Base-by-base conservation (phyloP, 2,888 invertebrate species). In the Neoitamus cyanurus region DNA sequence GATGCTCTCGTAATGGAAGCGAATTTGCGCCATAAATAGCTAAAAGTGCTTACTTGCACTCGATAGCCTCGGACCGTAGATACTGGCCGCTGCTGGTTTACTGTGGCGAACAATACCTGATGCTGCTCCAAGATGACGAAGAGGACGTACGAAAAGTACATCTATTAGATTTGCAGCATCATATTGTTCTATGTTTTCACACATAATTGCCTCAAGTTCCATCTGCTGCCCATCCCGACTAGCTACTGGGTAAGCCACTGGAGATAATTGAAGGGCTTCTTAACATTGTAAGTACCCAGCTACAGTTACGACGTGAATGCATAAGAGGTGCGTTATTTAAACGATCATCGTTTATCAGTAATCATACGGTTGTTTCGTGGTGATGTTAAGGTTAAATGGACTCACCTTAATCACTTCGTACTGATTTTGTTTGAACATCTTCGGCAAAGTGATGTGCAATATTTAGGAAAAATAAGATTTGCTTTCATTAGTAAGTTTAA, bases 1-100 rank as follows among this genome's bases (percentile, higher is more conserved):
- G 84, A 78, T 84, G 84, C 78, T 68, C 77, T 42, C 46, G 77
- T 84, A 84, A 69, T 68, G 42, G 84, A 84, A 84, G 84, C 78
- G 78, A 77, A 77, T 84, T 78, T 78, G 69, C 70, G 30, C 77
- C 77, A 84, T 84, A 84, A 77, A 78, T 84, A 84, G 84, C 34
- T 75, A 84, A 58, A 84, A 84, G 70, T 73, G 83, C 73, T 72
- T 42, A 34, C 34, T 68, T 83, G 20, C 42, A 25, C 83, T 70
- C 36, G 36, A 70, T 68, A 46, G 77, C 30, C 25, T 46, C 42
- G 25, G 77, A 25, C 42, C 25, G 15, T 46, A 58, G 15, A 25
- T 1, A 11, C 48, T 77, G 37, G 77, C 13, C 36, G 20, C 13
- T 42, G 46, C 42, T 77, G 20, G 46, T 6, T 6, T 46, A 28